A percentile compares a stretch with the other conserved stretches of the same genome.
Evolutionary conservation across 2,797 vertebrate genomes (phyloP).

Genomic region (Hozukius guyotensis): DNA sequence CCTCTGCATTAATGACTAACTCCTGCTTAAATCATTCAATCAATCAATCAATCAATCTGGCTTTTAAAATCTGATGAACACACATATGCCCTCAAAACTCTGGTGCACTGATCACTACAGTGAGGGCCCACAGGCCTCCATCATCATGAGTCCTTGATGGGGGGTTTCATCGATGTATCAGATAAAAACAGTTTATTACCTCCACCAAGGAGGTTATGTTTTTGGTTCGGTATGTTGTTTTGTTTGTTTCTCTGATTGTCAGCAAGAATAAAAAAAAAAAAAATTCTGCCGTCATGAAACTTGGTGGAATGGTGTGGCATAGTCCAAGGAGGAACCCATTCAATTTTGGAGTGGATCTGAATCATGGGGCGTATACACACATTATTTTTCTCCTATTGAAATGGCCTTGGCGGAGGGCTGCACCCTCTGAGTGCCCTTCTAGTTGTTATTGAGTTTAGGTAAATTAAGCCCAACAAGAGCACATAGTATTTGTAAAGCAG

Average conservation of each 20-base stretch:
- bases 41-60: slow-evolving; percentile 7
- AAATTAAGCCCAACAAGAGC: neutral
- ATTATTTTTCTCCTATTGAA: neutral
- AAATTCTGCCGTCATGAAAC: neutral
- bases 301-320: neutral
- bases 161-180: neutral
- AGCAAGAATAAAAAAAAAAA: no score
- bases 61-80: slow-evolving; percentile 2
- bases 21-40: slow-evolving; percentile 14
- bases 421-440: neutral
- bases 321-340: neutral
- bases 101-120: neutral
- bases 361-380: neutral
- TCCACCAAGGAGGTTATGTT: neutral
- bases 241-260: no score
- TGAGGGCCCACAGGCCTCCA: neutral
- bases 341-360: neutral
- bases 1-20: slow-evolving; percentile 18
- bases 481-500: neutral
- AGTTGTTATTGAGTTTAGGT: neutral
- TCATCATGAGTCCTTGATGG: neutral
- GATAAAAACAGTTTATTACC: neutral
- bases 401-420: neutral
- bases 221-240: neutral
- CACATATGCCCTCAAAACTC: neutral